A percentile compares a stretch with the other conserved stretches of the same genome.
Evolutionary conservation across 1,140 invertebrate genomes (phyloP).

Genomic region (Ctenoplectra terminalis): DNA sequence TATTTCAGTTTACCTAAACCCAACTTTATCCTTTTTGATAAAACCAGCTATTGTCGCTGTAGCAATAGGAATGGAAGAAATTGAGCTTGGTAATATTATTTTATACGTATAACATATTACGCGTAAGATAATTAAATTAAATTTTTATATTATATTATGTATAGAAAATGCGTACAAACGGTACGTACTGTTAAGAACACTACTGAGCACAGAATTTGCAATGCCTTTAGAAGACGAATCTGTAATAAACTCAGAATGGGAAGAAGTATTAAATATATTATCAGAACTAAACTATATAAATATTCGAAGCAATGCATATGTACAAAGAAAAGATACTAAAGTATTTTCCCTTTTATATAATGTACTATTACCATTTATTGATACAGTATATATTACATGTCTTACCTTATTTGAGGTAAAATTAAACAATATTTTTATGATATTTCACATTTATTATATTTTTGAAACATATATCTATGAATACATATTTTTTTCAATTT

Average conservation of each 20-base stretch:
- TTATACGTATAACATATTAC: background rate
- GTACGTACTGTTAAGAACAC: conserved; percentile 81
- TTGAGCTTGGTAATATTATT: conserved; percentile 47
- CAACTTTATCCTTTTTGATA: conserved; percentile 86
- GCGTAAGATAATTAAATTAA: background rate
- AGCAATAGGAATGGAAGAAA: conserved; percentile 72
- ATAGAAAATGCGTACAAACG: conserved; percentile 80
- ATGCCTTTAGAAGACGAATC: conserved; percentile 73
- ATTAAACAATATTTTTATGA: conserved; percentile 49
- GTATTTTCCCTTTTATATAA: conserved; percentile 81
- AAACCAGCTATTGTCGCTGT: conserved; percentile 82
- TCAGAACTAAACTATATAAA: conserved; percentile 78
- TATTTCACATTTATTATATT: conserved; percentile 19
- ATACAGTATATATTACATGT: conserved; percentile 79
- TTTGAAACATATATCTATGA: background rate
- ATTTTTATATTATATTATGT: conserved; percentile 64
- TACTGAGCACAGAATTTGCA: conserved; percentile 85
- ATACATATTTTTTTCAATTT: conserved; percentile 54
- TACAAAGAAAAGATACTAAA: conserved; percentile 78
- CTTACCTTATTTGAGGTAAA: conserved; percentile 78
- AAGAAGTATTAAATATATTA: conserved; percentile 80
- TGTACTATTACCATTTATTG: conserved; percentile 82
- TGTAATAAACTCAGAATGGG: conserved; percentile 82
- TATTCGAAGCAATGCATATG: conserved; percentile 62
- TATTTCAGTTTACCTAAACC: conserved; percentile 89